phyloP scores from a whole-genome alignment of 2,888 invertebrate species.

The Lobophora halterata region DNA sequence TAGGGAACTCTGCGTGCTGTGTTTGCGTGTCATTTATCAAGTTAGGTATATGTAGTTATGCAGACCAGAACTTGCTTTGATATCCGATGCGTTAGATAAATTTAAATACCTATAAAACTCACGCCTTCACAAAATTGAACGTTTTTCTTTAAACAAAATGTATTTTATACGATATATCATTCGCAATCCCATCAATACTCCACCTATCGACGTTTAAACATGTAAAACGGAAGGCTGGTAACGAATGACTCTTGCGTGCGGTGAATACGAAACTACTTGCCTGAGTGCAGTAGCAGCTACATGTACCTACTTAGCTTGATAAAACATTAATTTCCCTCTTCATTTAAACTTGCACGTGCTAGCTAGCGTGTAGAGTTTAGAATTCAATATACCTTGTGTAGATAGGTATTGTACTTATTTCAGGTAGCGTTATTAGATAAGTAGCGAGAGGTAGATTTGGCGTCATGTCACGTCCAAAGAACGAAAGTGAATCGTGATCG shows the following conservation, averaged over 20 bases:
- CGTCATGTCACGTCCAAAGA: conserved; percentile 54
- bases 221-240: conserved; percentile 42
- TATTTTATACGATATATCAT: conserved; percentile 23
- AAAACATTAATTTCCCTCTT: conserved; percentile 42
- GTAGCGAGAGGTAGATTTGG: conserved; percentile 58
- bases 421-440: conserved; percentile 52
- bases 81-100: too few relatives aligned
- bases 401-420: conserved; percentile 29
- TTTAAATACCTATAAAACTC: too few relatives aligned
- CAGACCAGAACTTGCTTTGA: too few relatives aligned
- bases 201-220: conserved; percentile 40
- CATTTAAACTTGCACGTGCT: conserved; percentile 31
- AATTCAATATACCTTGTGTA: conserved; percentile 15
- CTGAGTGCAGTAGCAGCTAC: conserved; percentile 30
- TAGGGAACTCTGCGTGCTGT: conserved; percentile 54
- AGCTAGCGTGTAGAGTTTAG: conserved; percentile 13
- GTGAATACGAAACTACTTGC: conserved; percentile 44
- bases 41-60: conserved; percentile 36
- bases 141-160: conserved; percentile 26
- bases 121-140: conserved; percentile 28
- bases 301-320: conserved; percentile 35
- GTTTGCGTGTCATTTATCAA: conserved; percentile 65
- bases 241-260: conserved; percentile 49
- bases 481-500: conserved; percentile 58
- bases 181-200: conserved; percentile 21